Evolutionary conservation across 1,140 invertebrate genomes (phyloP), one percentile per base, ranked within the genome.

Genomic region (Euura saliciscinereae): DNA sequence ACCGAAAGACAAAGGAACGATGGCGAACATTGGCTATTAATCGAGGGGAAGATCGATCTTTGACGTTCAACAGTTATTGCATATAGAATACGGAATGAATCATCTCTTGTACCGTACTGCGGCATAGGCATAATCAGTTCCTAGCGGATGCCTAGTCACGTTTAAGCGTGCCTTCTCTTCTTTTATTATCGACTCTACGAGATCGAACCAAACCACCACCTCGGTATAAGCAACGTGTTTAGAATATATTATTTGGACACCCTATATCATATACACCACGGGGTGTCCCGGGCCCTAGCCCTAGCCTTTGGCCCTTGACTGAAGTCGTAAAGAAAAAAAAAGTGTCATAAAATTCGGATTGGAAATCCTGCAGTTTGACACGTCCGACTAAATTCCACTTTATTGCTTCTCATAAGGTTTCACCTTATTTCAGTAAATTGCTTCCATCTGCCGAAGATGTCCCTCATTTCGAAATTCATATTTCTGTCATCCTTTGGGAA

Each of bases 11-110:
- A 28, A 28, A 28, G 28, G 28, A 28, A 28, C 28, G 28, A 28
- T 28, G 28, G 28, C 28, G 28, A 28, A 28, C 28, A 28, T 28
- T 28, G 45, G 72, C 76, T 73, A 78, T 77, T 81, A 78, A 79
- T 80, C 76, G 78, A 74, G 68, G 43, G 72, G 51, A 71, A 78
- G 73, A 82, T 80, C 79, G 79, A 81, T 79, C 75, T 59, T 59
- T n/a, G 51, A 59, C 51, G 28, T 28, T 2, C 5, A 59, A 59
- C 51, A 11, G 74, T 46, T 76, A 75, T 71, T 71, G 76, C 68
- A 43, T 42, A 43, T 64, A 28, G 28, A 78, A 66, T 73, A 44
- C 6, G 28, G 69, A 73, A 81, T 82, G 80, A 82, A 82, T 82
- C 78, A 82, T 80, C 73, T 28, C 28, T 28, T 73, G 71, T 66